Evolutionary conservation across 2,113 vertebrate genomes (phyloP).

Genomic region (Acanthisitta chloris): DNA sequence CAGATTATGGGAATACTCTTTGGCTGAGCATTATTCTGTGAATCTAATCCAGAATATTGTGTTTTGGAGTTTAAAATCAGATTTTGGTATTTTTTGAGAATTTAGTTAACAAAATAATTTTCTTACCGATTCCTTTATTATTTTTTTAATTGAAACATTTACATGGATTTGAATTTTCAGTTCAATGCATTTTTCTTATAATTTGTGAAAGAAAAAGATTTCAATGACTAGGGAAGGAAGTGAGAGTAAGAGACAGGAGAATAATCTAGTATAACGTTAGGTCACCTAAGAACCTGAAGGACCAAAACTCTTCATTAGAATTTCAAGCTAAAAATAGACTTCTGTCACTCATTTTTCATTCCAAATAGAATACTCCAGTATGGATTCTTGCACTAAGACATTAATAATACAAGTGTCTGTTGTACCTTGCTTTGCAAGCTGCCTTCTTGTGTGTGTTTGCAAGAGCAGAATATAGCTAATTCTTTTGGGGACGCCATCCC

Average conservation of each 20-base stretch:
- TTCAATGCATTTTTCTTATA: background rate
- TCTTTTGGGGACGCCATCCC: background rate
- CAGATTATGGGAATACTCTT: background rate
- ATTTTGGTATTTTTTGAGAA: background rate
- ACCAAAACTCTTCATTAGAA: background rate
- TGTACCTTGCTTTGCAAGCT: background rate
- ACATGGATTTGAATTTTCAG: background rate
- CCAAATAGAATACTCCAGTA: background rate
- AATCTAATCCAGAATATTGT: background rate
- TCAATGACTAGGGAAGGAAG: background rate
- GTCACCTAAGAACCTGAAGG: background rate
- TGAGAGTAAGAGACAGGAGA: background rate
- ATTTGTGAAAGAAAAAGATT: background rate
- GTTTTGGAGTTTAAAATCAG: background rate
- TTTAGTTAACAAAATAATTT: background rate
- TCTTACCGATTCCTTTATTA: rapidly evolving
- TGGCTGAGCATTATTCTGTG: background rate
- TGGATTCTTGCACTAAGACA: background rate
- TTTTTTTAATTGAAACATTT: background rate
- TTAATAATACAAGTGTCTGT: background rate
- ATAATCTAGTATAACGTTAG: background rate
- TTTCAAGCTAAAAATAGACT: background rate
- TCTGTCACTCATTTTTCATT: background rate
- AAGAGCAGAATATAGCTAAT: background rate
- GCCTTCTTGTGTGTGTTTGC: background rate